phyloP scores from a whole-genome alignment of 92 coral and sea anemone species.

The Actinernus sp. region DNA sequence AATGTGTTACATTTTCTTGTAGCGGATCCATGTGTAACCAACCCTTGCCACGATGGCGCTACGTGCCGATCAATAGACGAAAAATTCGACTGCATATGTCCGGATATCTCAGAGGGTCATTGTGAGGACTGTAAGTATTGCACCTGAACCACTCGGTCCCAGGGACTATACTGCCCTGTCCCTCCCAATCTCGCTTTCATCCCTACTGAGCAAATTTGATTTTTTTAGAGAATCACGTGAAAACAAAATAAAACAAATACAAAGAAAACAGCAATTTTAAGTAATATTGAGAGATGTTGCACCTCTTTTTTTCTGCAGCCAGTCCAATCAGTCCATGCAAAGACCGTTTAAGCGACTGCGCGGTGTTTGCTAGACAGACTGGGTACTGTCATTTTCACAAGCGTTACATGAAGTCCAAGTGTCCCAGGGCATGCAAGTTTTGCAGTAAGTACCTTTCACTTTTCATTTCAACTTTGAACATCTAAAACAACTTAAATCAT shows the following conservation, averaged over 20 bases:
- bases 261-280: no score
- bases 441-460: conserved; percentile 94
- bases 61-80: conserved; percentile 72
- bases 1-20: no score
- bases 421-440: conserved; percentile 83
- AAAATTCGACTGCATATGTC: conserved; percentile 80
- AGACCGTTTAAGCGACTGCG: conserved; percentile 57
- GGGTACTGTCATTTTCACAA: conserved; percentile 57
- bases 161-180: no score
- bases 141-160: no score
- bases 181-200: no score
- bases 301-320: neutral
- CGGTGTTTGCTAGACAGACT: conserved; percentile 42
- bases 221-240: no score
- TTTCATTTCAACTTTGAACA: no score
- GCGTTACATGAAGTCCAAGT: conserved; percentile 49
- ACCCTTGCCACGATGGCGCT: conserved; percentile 82
- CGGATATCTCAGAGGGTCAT: conserved; percentile 35
- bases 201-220: no score
- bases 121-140: conserved; percentile 61
- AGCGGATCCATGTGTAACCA: conserved; percentile 84
- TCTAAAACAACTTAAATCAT: no score
- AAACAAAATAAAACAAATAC: no score
- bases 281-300: no score
- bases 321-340: conserved; percentile 34